Base-by-base conservation (phyloP, 35 echinoderm and acorn worm genomes). In the Stichopus chloronotus region DNA sequence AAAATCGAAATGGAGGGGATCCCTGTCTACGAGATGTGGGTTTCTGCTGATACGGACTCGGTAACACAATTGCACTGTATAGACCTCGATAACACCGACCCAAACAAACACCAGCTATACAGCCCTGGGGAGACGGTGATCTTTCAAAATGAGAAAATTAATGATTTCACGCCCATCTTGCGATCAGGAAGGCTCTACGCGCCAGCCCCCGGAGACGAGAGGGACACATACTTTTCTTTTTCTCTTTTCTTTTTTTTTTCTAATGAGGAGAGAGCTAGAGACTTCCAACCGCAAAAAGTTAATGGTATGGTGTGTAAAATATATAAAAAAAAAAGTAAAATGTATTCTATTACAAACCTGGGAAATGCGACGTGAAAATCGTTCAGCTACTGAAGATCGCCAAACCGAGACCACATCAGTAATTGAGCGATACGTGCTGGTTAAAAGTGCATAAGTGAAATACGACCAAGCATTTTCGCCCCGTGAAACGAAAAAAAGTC, bases 101-200 rank as follows among this genome's bases (percentile, higher is more conserved):
- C 80, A 83, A 83, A 83, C 80, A 83, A 83, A 83, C 80, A 83
- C 17, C 80, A 7, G 55, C 80, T 83, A 43, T 43, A 7, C 22
- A 83, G 55, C 80, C 80, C 80, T 83, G 17, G 80, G 80, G 80
- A 83, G 43, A 83, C 55, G 80, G 80, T 56, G 80, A 83, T 83
- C 80, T 83, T 83, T 55, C 52, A 83, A 83, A 83, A 83, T 83
- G 80, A 83, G 80, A 83, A 83, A 83, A 83, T 83, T 83, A 83
- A 83, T 83, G 80, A 83, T 83, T 83, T 83, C 80, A 83, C 80
- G 80, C 80, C 80, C 80, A 83, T 83, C 80, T 83, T 83, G 43
- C 52, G 80, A 14, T 83, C 10, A 83, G 80, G 80, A 52, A 55
- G 53, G 55, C n/a, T 83, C 80, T 83, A 52, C 80, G 55, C 52